Evolutionary conservation across 2,888 invertebrate species (phyloP), one percentile per base, ranked within the genome.

Genomic region (Agrochola lota): DNA sequence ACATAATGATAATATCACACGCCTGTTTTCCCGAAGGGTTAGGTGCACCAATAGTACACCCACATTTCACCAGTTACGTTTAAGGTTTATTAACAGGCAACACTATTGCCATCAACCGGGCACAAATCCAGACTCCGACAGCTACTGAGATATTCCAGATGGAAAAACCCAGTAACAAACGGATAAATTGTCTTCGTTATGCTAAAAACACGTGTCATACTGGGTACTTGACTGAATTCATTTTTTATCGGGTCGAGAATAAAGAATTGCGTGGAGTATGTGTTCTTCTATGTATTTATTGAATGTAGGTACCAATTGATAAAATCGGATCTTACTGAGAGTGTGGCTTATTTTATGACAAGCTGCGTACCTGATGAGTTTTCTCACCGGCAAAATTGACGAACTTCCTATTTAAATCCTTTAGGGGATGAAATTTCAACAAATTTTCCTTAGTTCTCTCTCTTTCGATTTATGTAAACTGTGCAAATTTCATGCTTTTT

Each of bases 171-270:
- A 15, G 26, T 26, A 12, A 55, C 55, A 70, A 78, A 70, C 66
- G 84, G 67, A 70, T 75, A 85, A 85, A 87, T 86, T 87, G 77
- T 81, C 87, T 86, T 85, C 83, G 70, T 85, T 81, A 85, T 20
- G 30, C n/a, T 40, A 17, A 66, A 68, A 87, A 72, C 85, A 80
- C 83, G 83, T 66, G 60, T 72, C 40, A 35, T 12, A 15, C 5
- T n/a, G 17, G 35, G 20, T 35, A 59, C 40, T 52, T 15, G 9
- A 11, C 4, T 17, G 60, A 49, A 62, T 23, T 52, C 6, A 26
- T 60, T 70, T 67, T 69, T 69, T 64, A 72, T 62, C n/a, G 8
- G 26, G 8, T n/a, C 23, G n/a, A n/a, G 40, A 17, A n/a, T 67
- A 64, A 12, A 62, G 17, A 52, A 43, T 35, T 12, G n/a, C 5